Base-by-base conservation (phyloP, 2,888 invertebrate species). In the Sinhomidia bicolor region DNA sequence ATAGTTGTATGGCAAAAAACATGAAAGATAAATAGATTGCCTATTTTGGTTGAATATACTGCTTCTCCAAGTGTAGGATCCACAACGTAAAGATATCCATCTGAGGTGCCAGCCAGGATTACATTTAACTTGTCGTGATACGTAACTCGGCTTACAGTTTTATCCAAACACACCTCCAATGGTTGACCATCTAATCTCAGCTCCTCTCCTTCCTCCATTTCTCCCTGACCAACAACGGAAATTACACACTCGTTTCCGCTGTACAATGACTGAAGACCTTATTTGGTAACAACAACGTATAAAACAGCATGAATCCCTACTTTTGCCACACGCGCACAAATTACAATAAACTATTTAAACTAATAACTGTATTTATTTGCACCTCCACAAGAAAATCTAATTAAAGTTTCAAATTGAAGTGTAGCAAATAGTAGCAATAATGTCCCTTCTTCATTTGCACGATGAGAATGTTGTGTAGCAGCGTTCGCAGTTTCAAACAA, bases 81-180 rank as follows among this genome's bases (percentile, higher is more conserved):
- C 54, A 92, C 90, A n/a, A 93, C 93, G 65, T 90, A 89, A n/a
- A 93, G 89, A 14, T 87, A 71, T 14, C 90, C 87, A 80, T 92
- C 91, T 6, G 89, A 60, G 20, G 92, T 92, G 3, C 92, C 92
- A 17, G 91, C 92, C 26, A 93, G 90, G 62, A 93, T 92, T 26
- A 93, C 92, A 88, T 93, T 93, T 10, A 93, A 88, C 29, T 92
- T 91, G 17, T 92, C 92, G 87, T 93, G 92, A 86, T 92, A 93
- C 10, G 91, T 87, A 29, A 93, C 90, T 32, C 91, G 87, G 36
- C 87, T 88, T 29, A 93, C 91, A 12, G 60, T 47, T 44, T 91
- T 90, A 12, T 92, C 92, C 62, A 89, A 85, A 32, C 91, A 91
- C 26, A 92, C 89, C 32, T 92, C 90, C 26, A 92, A 60, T 12